phyloP scores from a whole-genome alignment of 2,797 vertebrate genomes.

The Peromyscus melanophrys region DNA sequence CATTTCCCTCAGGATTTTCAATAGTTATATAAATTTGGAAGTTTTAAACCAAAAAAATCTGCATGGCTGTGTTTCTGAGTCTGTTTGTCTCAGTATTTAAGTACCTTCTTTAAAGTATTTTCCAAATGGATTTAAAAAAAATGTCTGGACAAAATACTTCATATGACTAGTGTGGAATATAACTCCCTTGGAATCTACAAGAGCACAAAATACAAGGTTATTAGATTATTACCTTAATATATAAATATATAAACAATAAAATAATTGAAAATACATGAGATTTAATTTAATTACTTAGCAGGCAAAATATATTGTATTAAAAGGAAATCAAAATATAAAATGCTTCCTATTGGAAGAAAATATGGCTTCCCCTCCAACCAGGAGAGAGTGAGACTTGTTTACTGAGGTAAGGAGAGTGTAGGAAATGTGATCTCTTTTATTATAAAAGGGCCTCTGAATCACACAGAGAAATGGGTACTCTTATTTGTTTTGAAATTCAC shows the following conservation, averaged over 20 bases:
- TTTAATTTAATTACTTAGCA: conserved; percentile 22
- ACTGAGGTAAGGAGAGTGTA: conserved; percentile 55
- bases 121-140: neutral
- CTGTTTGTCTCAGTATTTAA: neutral
- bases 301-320: neutral
- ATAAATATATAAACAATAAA: neutral
- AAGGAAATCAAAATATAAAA: conserved; percentile 57
- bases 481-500: conserved; percentile 58
- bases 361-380: conserved; percentile 19
- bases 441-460: conserved; percentile 44
- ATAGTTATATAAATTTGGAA: neutral
- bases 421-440: conserved; percentile 45
- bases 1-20: neutral
- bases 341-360: conserved; percentile 46
- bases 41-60: neutral
- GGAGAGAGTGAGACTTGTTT: conserved; percentile 43
- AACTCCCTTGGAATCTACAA: conserved; percentile 10
- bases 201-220: conserved; percentile 19
- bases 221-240: neutral
- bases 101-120: neutral
- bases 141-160: neutral
- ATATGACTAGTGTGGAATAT: neutral
- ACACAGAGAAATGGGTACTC: neutral
- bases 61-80: neutral
- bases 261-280: neutral